phyloP scores from a whole-genome alignment of 92 coral and sea anemone genomes.

The Zoanthus sociatus region DNA sequence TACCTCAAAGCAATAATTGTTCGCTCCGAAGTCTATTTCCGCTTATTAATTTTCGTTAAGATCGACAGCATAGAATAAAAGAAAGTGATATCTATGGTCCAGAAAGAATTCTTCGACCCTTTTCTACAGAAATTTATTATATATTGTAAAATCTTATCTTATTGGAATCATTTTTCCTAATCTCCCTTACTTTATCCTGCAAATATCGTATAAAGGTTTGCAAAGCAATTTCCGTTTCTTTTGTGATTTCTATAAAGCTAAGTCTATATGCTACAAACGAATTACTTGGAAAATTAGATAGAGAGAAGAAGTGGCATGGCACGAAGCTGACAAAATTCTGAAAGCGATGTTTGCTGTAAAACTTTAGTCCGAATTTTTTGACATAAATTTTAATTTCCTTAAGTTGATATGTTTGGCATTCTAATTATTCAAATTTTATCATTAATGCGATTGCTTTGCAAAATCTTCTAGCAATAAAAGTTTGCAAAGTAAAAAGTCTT shows the following conservation, averaged over 20 bases:
- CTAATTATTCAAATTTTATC: constrained; percentile 29
- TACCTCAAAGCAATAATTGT: too few species aligned
- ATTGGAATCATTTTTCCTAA: background rate
- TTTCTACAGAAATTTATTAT: background rate
- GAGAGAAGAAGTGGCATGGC: background rate
- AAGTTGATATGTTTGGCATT: constrained; percentile 41
- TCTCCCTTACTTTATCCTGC: background rate
- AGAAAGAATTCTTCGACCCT: background rate
- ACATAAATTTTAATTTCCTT: constrained; percentile 34
- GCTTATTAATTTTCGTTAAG: too few species aligned
- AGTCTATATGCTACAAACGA: background rate
- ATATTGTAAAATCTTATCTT: background rate
- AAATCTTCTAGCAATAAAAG: background rate
- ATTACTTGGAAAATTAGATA: background rate
- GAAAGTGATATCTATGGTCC: background rate
- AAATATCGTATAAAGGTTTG: background rate
- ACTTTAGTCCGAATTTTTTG: background rate
- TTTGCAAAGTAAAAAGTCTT: background rate
- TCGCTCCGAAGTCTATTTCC: too few species aligned
- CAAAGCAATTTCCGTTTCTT: background rate
- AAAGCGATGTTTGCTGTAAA: constrained; percentile 21
- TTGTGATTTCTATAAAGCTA: background rate
- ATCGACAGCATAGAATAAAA: background rate
- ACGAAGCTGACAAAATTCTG: constrained; percentile 26
- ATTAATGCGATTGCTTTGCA: constrained; percentile 7